Percentiles rank a stretch among this genome's conserved stretches.
Evolutionary conservation across 2,888 invertebrate species (phyloP).

Genomic region (Habrosyne pyritoides): DNA sequence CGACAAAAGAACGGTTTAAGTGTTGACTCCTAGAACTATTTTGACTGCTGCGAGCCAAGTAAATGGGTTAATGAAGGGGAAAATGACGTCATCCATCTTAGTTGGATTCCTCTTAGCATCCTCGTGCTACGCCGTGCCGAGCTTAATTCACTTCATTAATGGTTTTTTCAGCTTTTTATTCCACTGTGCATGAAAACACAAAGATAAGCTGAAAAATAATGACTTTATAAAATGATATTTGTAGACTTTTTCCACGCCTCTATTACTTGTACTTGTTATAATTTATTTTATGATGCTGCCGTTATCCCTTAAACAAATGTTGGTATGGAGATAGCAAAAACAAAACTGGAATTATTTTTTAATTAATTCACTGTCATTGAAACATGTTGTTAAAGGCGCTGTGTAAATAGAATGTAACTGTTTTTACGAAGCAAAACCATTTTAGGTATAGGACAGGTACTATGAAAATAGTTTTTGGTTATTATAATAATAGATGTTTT

Average conservation of each 20-base stretch:
- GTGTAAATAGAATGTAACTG: background rate
- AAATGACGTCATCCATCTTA: constrained; percentile 79
- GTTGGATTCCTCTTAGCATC: constrained; percentile 72
- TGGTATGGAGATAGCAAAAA: background rate
- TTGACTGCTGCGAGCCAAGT: constrained; percentile 57
- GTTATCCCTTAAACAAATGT: background rate
- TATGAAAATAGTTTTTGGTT: too few species aligned
- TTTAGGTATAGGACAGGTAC: too few species aligned
- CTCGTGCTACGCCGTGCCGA: constrained; percentile 49
- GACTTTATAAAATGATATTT: constrained; percentile 40
- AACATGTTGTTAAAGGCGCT: background rate
- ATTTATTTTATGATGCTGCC: background rate
- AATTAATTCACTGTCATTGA: background rate
- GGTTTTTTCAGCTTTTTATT: constrained; percentile 49
- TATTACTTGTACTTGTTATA: constrained; percentile 15
- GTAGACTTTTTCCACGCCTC: constrained; percentile 26
- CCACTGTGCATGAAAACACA: constrained; percentile 45
- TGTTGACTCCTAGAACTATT: constrained; percentile 53
- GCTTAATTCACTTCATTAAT: constrained; percentile 74
- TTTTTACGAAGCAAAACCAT: too few species aligned
- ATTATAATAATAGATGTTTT: too few species aligned
- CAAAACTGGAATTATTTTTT: background rate
- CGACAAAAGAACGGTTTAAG: background rate
- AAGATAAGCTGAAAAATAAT: constrained; percentile 46
- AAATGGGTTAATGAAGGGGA: constrained; percentile 79